Percentiles rank a stretch among this genome's conserved stretches.
Conservation (phyloP, 1,140 invertebrate species). For the Dendroctonus ponderosae region DNA sequence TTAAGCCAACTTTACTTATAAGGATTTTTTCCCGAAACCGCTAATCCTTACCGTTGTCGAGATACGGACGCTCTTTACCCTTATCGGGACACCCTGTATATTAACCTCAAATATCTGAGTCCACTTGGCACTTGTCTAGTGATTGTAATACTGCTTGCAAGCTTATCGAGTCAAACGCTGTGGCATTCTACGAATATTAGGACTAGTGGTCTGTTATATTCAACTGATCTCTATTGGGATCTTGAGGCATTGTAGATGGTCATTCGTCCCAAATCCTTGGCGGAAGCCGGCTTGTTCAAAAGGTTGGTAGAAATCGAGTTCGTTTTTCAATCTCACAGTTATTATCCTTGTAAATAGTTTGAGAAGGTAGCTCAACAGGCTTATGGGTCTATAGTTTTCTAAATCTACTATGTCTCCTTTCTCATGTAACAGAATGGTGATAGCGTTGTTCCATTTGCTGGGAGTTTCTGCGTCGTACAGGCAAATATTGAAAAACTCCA, state of each 20-base stretch:
- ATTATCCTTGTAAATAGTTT: constrained; percentile 34
- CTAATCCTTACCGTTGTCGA: too few species aligned
- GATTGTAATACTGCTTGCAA: constrained; percentile 1
- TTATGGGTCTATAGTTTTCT: constrained; percentile 22
- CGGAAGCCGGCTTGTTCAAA: constrained; percentile 36
- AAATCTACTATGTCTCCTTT: constrained; percentile 16
- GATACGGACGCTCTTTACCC: too few species aligned
- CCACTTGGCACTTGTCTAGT: too few species aligned
- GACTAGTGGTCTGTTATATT: constrained; percentile 23
- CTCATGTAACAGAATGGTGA: constrained; percentile 13
- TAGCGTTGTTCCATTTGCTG: constrained; percentile 11
- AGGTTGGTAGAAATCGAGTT: constrained; percentile 33
- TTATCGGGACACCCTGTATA: too few species aligned
- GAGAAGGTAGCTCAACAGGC: constrained; percentile 29
- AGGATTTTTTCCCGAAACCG: too few species aligned
- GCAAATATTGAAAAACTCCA: constrained; percentile 4
- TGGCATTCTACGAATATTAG: constrained; percentile 22
- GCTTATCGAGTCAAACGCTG: too few species aligned
- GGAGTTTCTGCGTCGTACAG: too few species aligned
- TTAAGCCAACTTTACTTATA: too few species aligned
- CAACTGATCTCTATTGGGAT: constrained; percentile 16
- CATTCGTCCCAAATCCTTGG: constrained; percentile 29
- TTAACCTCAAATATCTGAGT: too few species aligned
- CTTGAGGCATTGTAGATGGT: constrained; percentile 26
- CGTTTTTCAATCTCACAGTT: constrained; percentile 23